Conservation (phyloP, 1,140 invertebrate genomes). For the Antheraea mylitta region DNA sequence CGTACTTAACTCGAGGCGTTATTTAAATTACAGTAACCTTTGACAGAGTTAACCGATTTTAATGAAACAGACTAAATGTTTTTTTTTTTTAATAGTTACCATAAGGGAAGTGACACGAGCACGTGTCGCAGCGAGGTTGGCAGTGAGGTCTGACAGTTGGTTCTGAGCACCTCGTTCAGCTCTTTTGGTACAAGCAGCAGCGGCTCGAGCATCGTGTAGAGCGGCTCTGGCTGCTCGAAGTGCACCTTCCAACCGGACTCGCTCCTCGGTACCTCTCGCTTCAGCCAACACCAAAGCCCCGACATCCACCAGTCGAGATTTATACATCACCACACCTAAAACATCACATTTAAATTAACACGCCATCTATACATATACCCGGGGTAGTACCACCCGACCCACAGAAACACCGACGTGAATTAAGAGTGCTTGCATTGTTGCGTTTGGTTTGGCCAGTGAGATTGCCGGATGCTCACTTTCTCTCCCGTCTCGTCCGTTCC, state of each 20-base stretch:
- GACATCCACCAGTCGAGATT: slow-evolving; percentile 55
- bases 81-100: slow-evolving; percentile 18
- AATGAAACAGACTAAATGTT: too few relatives aligned
- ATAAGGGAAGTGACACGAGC: slow-evolving; percentile 52
- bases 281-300: slow-evolving; percentile 46
- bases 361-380: not conserved
- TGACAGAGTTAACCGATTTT: too few relatives aligned
- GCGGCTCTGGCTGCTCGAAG: slow-evolving; percentile 35
- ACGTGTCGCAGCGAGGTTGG: slow-evolving; percentile 45
- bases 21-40: too few relatives aligned
- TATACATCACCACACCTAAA: slow-evolving; percentile 57
- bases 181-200: slow-evolving; percentile 50
- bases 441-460: too few relatives aligned
- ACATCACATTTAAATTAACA: not conserved
- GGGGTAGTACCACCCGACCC: too few relatives aligned
- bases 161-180: slow-evolving; percentile 53
- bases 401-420: too few relatives aligned
- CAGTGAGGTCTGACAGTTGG: slow-evolving; percentile 45
- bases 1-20: too few relatives aligned
- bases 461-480: too few relatives aligned
- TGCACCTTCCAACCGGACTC: slow-evolving; percentile 44
- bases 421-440: too few relatives aligned
- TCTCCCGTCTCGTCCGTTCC: too few relatives aligned
- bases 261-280: slow-evolving; percentile 36
- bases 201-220: slow-evolving; percentile 41